Conservation (phyloP, 2,113 vertebrate genomes). For the Megaceryle maxima region DNA sequence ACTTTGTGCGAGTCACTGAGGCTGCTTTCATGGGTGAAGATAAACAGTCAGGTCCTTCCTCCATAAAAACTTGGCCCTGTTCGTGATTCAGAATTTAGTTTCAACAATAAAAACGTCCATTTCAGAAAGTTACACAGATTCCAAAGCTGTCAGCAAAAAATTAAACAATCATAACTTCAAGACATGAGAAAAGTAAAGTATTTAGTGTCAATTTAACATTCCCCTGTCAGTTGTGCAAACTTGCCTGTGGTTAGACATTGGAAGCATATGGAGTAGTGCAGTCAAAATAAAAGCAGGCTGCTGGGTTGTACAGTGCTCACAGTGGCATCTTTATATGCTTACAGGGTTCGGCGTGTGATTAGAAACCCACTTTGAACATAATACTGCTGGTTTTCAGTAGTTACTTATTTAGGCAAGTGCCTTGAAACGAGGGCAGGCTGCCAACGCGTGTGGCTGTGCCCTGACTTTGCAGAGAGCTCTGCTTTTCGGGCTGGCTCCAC, state of each 20-base stretch:
- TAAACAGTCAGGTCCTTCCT: neutral
- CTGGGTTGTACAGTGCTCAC: neutral
- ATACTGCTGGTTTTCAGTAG: neutral
- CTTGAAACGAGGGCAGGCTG: neutral
- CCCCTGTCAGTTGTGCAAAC: neutral
- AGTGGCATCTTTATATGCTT: neutral
- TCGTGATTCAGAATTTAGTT: neutral
- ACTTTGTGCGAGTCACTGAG: neutral
- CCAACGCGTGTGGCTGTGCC: neutral
- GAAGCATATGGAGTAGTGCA: neutral
- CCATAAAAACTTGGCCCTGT: neutral
- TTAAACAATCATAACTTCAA: neutral
- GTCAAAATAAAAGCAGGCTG: neutral
- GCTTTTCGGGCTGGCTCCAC: neutral
- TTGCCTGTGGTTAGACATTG: conserved; percentile 10
- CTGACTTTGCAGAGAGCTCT: neutral
- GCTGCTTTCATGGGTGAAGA: neutral
- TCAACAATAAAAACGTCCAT: neutral
- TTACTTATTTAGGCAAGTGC: neutral
- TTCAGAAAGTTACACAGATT: neutral
- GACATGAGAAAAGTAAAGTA: neutral
- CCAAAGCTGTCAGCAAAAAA: neutral
- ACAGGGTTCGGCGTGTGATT: neutral
- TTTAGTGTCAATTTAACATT: neutral
- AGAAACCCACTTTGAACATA: neutral